Evolutionary conservation across 2,797 vertebrate genomes (phyloP), one percentile per base, ranked within the genome.

Genomic region (Bovichtus diacanthus): DNA sequence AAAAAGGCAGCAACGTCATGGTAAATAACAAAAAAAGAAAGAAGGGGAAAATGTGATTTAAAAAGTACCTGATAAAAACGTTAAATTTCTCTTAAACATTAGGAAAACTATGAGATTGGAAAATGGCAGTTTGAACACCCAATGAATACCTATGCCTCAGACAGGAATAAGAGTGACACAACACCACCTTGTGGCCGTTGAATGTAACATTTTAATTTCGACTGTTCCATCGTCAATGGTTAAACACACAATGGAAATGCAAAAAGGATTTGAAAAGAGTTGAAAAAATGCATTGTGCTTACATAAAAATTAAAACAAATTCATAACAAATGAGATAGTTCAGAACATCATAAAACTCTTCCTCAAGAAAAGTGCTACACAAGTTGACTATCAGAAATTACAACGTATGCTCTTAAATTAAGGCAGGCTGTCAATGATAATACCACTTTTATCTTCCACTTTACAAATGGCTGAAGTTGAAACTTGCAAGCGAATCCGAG

Each of bases 141-240:
- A 63, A 19, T 53, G 18, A 70, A 69, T 6, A 50, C 6, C 34
- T 43, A 3, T 0, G n/a, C 13, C 15, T 53, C 15, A 11, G 6
- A 75, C 19, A 49, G 43, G 8, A 76, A 62, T 21, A 84, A 82
- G 39, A 77, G 88, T 83, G 71, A 80, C 62, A 89, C 83, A 87
- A 34, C 88, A 63, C 92, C 93, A 90, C 79, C 91, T 91, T 61
- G 90, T 93, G 94, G 92, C 55, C 10, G 9, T 54, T 43, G 9
- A 78, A 31, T 44, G 77, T 41, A 86, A 78, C 58, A 71, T 49
- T 91, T 90, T 88, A 83, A 85, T 87, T 83, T 43, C 59, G 19
- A 78, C 15, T 6, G 5, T 63, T 72, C 39, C n/a, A 82, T 81
- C 61, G 31, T 56, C 60, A 15, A 76, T 9, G 27, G 11, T 61